phyloP scores from a whole-genome alignment of 2,888 invertebrate genomes.

The Odontothrips loti region DNA sequence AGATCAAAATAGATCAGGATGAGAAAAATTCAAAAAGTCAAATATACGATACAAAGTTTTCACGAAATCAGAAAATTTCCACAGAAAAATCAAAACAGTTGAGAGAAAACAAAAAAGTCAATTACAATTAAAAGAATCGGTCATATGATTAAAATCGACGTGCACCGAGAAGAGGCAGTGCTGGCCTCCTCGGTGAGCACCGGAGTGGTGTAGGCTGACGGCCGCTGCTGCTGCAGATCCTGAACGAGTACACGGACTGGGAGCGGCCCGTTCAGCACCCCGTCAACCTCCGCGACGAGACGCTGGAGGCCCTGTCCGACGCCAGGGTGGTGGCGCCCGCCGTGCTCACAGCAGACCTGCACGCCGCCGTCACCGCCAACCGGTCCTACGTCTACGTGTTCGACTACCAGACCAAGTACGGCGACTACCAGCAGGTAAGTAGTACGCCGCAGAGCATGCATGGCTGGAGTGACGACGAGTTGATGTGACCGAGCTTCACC shows the following conservation, averaged over 20 bases:
- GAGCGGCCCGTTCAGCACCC: conserved; percentile 86
- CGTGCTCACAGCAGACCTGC: conserved; percentile 76
- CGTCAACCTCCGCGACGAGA: conserved; percentile 85
- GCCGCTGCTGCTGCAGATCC: conserved; percentile 44
- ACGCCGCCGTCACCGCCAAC: conserved; percentile 49
- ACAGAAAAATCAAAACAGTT: too few species aligned
- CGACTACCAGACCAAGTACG: conserved; percentile 85
- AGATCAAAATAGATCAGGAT: neutral
- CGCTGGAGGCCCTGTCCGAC: conserved; percentile 81
- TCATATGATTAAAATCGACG: too few species aligned
- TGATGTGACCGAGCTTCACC: neutral
- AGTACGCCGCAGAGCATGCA: too few species aligned
- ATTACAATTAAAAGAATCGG: too few species aligned
- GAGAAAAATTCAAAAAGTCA: neutral
- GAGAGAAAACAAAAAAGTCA: too few species aligned
- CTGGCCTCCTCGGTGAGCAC: too few species aligned
- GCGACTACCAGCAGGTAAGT: conserved; percentile 77
- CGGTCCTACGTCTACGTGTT: conserved; percentile 79
- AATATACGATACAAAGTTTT: neutral
- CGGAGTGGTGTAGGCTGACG: too few species aligned
- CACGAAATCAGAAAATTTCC: too few species aligned
- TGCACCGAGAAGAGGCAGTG: too few species aligned
- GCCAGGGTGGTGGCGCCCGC: conserved; percentile 90
- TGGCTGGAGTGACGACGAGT: too few species aligned
- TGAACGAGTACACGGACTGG: conserved; percentile 98